Conservation (phyloP, 2,113 vertebrate species). For the Daphoenositta chrysoptera region DNA sequence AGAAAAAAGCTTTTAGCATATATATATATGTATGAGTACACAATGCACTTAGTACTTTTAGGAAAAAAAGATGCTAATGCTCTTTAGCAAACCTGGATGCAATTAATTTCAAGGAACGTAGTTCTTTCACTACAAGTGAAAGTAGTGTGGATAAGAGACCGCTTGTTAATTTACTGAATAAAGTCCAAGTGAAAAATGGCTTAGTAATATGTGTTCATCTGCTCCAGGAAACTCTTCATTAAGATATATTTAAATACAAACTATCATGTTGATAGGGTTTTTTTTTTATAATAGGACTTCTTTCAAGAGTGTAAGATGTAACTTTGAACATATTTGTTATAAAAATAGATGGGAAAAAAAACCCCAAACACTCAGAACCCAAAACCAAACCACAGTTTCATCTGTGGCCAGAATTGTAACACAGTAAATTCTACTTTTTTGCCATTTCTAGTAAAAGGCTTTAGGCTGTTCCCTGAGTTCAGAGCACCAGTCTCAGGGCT, state of each 20-base stretch:
- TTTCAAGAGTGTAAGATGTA: neutral
- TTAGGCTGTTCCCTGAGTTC: neutral
- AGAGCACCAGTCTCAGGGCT: neutral
- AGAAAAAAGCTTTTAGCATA: constrained; percentile 2
- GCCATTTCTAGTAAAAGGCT: neutral
- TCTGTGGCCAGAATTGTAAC: neutral
- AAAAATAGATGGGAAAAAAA: neutral
- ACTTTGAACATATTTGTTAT: neutral
- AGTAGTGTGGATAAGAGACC: neutral
- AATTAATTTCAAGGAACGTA: neutral
- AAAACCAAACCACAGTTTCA: neutral
- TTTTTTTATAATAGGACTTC: neutral
- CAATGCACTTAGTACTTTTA: neutral
- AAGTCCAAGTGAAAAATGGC: neutral
- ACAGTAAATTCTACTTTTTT: neutral
- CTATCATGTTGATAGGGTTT: neutral
- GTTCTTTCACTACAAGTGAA: neutral
- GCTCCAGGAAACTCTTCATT: neutral
- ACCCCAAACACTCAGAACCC: no score
- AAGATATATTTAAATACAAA: neutral
- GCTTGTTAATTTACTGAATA: neutral
- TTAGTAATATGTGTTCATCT: neutral
- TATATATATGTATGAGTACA: neutral
- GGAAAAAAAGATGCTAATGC: neutral
- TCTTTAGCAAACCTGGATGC: neutral